Base-by-base conservation (phyloP, 92 coral and sea anemone species). In the Parazoanthus darwini region DNA sequence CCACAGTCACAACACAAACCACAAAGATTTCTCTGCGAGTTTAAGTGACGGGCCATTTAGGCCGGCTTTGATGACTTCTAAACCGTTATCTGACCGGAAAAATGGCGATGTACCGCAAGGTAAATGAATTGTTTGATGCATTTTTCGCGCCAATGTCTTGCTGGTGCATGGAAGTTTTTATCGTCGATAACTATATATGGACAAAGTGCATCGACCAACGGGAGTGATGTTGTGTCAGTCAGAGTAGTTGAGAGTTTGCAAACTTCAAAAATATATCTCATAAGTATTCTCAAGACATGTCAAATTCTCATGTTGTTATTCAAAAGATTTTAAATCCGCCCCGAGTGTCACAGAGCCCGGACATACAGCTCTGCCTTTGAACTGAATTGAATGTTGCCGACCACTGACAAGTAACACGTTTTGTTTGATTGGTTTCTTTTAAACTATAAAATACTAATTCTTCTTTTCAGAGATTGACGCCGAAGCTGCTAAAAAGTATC, bases 31-130 rank as follows among this genome's bases (percentile, higher is more conserved):
- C 66, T 92, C 94, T 86, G 91, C 92, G 77, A 91, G 83, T 59
- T 91, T 96, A 44, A 92, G 90, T 81, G 96, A 95, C 77, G 98
- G 99, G 36, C 99, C 99, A 14, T 97, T 97, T 85, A 92, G 99
- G 68, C 97, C 99, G 43, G 99, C 99, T 3, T 86, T 97, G 78
- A 94, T 94, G 42, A 92, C 93, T 86, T 93, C 93, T 2, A 96
- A 94, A 89, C 98, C 93, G 68, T 82, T 93, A 6, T 93, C 86
- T 26, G 90, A 89, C 44, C 89, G 92, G 44, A 80, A 92, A n/a
- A 68, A 44, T 22, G 90, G 82, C 23, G 94, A 94, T 22, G 81
- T 91, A 1, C 37, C 86, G 15, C 97, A 91, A 68, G 96, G 96
- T 93, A 54, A 86, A 76, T 0, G 74, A 25, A 35, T 20, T 15